Evolutionary conservation across 2,797 vertebrate genomes (phyloP).

Genomic region (Coccyzus lansbergi): DNA sequence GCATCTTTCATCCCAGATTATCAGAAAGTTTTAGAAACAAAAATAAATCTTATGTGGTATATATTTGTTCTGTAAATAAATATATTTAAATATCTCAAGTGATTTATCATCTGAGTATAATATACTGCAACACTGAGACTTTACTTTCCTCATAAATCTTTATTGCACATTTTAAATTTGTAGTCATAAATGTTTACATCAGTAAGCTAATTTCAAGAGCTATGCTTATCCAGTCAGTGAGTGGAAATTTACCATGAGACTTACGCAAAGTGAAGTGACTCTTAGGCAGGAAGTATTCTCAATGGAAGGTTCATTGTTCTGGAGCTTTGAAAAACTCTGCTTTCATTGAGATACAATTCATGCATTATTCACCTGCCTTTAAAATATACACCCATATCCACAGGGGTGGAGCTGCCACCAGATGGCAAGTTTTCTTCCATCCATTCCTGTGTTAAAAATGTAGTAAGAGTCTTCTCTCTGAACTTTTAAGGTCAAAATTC

Average conservation of each 20-base stretch:
- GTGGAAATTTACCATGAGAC: neutral
- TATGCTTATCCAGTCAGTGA: neutral
- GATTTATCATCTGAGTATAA: neutral
- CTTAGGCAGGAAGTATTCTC: neutral
- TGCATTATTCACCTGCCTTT: slow-evolving; percentile 5
- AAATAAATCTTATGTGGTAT: neutral
- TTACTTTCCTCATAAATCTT: neutral
- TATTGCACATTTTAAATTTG: neutral
- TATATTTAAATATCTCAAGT: neutral
- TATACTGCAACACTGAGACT: neutral
- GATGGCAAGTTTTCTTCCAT: neutral
- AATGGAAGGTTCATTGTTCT: neutral
- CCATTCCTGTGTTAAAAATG: neutral
- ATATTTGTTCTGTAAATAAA: neutral
- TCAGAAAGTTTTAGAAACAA: neutral
- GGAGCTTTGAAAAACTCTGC: neutral
- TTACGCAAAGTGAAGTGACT: neutral
- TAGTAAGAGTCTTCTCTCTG: neutral
- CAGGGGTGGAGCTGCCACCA: neutral
- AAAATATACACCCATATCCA: neutral
- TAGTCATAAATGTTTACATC: neutral
- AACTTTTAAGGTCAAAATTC: neutral
- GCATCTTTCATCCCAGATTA: neutral
- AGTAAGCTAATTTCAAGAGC: neutral
- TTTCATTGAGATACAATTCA: neutral